A percentile compares a stretch with the other conserved stretches of the same genome.
Conservation (phyloP, 2,797 vertebrate genomes). For the Paguma larvata region DNA sequence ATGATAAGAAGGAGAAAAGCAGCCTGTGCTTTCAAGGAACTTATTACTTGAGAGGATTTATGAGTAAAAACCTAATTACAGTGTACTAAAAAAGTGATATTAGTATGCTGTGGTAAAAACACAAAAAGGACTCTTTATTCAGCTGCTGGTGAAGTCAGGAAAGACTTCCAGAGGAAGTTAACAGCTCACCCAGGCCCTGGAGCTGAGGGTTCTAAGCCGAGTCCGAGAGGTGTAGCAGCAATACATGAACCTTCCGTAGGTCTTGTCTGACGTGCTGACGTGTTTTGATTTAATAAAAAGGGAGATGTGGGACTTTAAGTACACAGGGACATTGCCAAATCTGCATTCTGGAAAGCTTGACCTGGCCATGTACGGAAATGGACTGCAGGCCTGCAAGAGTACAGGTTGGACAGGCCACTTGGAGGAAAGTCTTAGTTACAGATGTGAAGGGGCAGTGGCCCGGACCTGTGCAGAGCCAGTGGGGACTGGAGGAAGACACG, state of each 20-base stretch:
- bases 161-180: not conserved
- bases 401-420: not conserved
- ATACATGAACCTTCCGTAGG: not conserved
- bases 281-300: not conserved
- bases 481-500: not conserved
- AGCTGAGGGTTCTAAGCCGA: not conserved
- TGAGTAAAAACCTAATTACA: not conserved
- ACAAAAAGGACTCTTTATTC: not conserved
- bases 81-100: not conserved
- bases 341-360: not conserved
- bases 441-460: not conserved
- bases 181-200: not conserved
- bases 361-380: not conserved
- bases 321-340: not conserved
- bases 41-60: conserved; percentile 10
- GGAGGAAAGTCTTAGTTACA: not conserved
- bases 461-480: not conserved
- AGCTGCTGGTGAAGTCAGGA: not conserved
- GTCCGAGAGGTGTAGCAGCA: rapidly evolving
- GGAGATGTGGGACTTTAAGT: not conserved
- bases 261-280: not conserved
- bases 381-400: not conserved
- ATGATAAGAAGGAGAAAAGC: not conserved
- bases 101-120: not conserved
- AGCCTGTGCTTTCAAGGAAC: not conserved